Evolutionary conservation across 2,888 invertebrate species (phyloP), one percentile per base, ranked within the genome.

Genomic region (Xylota segnis): DNA sequence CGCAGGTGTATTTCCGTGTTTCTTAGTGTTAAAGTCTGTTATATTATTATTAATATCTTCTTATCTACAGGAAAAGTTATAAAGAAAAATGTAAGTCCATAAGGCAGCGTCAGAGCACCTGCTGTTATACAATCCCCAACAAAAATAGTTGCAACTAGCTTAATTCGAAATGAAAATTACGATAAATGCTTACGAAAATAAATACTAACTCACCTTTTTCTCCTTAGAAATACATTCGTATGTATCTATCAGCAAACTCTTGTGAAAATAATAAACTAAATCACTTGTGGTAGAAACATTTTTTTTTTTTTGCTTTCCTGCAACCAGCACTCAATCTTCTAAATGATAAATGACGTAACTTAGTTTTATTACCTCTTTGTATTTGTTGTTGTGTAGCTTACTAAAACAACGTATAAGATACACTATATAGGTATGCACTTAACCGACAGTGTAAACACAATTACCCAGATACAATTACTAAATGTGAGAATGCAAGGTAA

Each of bases 391-490:
- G n/a, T n/a, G n/a, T n/a, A n/a, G n/a, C 29, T 45, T 32, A 43
- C 40, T 32, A n/a, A 37, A 56, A 37, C 18, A 61, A 14, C 50
- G 50, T 29, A 40, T 37, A n/a, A 43, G 58, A 83, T 74, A 50
- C 37, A 82, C 32, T 5, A 32, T 37, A n/a, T 43, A 43, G 43
- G 43, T 43, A 58, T 83, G 77, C 77, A 83, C 86, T 72, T 50
- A 68, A 77, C 58, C 66, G 76, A 71, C 71, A 77, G 76, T 74
- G 77, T 86, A 86, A 86, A 82, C 77, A 86, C 68, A 86, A 63
- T 82, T 66, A 56, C 63, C 66, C 63, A 86, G 72, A 71, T 86
- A 84, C 65, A 79, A 84, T 79, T 81, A 86, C 68, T 71, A 16
- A 45, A 72, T 72, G 50, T 14, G 40, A 59, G 66, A 76, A 72